A percentile compares a stretch with the other conserved stretches of the same genome.
These are phyloP conservation scores for Sapajus apella DNA, from an alignment of 2,113 vertebrate species.

Conservation along the genomic window DNA sequence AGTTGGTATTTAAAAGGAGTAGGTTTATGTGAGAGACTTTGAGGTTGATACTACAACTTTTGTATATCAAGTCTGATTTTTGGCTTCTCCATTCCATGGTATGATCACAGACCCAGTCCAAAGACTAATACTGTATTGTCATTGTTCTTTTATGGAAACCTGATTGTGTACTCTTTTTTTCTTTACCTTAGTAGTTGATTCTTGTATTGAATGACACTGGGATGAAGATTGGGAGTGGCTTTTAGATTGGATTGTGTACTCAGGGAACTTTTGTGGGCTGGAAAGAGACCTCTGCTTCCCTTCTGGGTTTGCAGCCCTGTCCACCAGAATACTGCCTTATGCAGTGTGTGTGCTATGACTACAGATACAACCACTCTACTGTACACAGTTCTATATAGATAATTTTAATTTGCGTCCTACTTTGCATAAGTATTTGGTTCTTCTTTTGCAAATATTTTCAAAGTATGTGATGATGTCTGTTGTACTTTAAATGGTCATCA, in stretches of 20 bases:
- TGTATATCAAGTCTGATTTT: constrained; percentile 26
- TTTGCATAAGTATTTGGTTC: constrained; percentile 65
- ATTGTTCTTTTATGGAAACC: neutral
- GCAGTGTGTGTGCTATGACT: constrained; percentile 55
- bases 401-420: constrained; percentile 69
- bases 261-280: constrained; percentile 11
- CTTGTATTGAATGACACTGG: constrained; percentile 16
- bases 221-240: neutral
- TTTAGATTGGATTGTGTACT: neutral
- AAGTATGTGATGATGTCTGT: constrained; percentile 4
- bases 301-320: constrained; percentile 38
- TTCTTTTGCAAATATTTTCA: constrained; percentile 63
- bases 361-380: constrained; percentile 57
- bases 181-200: constrained; percentile 16
- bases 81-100: neutral
- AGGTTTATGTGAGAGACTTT: neutral
- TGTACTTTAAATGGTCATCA: constrained; percentile 5
- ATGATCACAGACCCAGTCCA: neutral
- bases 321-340: constrained; percentile 40
- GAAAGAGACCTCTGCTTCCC: constrained; percentile 5
- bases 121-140: neutral
- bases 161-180: neutral
- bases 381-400: constrained; percentile 61
- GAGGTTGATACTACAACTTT: neutral
- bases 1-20: constrained; percentile 7